Evolutionary conservation across 2,797 vertebrate species (phyloP), one percentile per base, ranked within the genome.

Genomic region (Aldrovandia affinis): DNA sequence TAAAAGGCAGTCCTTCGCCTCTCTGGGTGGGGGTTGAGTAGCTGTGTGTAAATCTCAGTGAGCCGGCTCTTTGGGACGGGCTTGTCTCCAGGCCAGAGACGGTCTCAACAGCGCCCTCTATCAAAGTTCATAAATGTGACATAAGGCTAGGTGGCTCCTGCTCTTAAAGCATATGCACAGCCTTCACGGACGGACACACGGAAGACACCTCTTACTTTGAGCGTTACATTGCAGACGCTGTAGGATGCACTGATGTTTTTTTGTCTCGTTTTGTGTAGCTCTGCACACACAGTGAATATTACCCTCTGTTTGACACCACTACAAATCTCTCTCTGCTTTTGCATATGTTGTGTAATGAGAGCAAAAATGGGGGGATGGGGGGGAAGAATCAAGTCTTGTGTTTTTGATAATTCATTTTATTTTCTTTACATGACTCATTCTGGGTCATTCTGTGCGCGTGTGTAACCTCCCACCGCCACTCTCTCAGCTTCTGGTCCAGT

Each of bases 231-330:
- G 70, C 68, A 44, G 75, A 83, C 70, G 36, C 80, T 85, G 70
- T 78, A 83, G 81, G 63, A 85, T 82, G 81, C 84, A 85, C 84
- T 85, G 84, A 85, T 79, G 28, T 82, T 85, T 70, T 33, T 80
- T 80, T 63, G 36, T 70, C 39, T 39, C 1, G 36, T 39, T 70
- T 22, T 18, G 36, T 70, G 10, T 20, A 22, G 61, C 81, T 68
- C 73, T 79, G 81, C 81, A 79, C 59, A 79, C 59, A 75, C 0
- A 70, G 30, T 78, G 33, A 44, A 75, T 75, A 63, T 82, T 78
- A 54, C 52, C 25, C 20, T 84, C 33, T 61, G 39, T 59, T 77
- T 85, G 22, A n/a, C 55, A 36, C 15, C 2, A 44, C 39, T 4
- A 7, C n/a, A n/a, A n/a, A n/a, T 77, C 30, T 78, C 30, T 81